Evolutionary conservation across 1,140 invertebrate species (phyloP).

Genomic region (Macrocentrus cingulum): DNA sequence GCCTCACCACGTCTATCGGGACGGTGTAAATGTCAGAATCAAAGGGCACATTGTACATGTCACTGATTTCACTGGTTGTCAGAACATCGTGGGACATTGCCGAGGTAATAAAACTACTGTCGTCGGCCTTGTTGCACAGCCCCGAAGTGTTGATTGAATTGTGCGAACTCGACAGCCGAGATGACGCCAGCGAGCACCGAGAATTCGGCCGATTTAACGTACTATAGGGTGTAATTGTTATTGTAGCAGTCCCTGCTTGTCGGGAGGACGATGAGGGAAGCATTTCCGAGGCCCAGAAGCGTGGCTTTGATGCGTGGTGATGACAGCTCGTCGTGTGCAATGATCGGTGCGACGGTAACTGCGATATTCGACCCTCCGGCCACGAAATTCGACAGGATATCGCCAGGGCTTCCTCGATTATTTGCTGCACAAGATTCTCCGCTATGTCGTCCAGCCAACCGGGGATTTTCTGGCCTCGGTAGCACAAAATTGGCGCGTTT

Average conservation of each 20-base stretch:
- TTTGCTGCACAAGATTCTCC: slow-evolving; percentile 44
- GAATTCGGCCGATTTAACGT: slow-evolving; percentile 68
- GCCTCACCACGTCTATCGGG: slow-evolving; percentile 75
- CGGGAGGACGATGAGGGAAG: slow-evolving; percentile 64
- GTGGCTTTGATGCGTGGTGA: slow-evolving; percentile 45
- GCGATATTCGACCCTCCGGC: slow-evolving; percentile 43
- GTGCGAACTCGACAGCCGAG: slow-evolving; percentile 76
- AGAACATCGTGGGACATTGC: slow-evolving; percentile 81
- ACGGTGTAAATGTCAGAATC: slow-evolving; percentile 85
- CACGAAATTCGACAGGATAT: slow-evolving; percentile 53
- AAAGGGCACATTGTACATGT: slow-evolving; percentile 83
- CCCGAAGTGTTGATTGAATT: slow-evolving; percentile 76
- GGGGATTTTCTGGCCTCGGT: slow-evolving; percentile 38
- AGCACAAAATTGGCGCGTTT: slow-evolving; percentile 43
- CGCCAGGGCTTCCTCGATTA: slow-evolving; percentile 49
- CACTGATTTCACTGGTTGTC: slow-evolving; percentile 71
- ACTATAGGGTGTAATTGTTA: slow-evolving; percentile 55
- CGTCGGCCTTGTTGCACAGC: slow-evolving; percentile 69
- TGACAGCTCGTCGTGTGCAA: slow-evolving; percentile 28
- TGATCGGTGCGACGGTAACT: slow-evolving; percentile 18
- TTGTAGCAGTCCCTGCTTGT: slow-evolving; percentile 50
- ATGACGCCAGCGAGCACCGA: slow-evolving; percentile 70
- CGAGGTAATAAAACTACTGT: slow-evolving; percentile 82
- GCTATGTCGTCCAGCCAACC: slow-evolving; percentile 48
- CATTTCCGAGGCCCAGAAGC: slow-evolving; percentile 66